Conservation (phyloP, 2,888 invertebrate genomes). For the Euplagia quadripunctaria region DNA sequence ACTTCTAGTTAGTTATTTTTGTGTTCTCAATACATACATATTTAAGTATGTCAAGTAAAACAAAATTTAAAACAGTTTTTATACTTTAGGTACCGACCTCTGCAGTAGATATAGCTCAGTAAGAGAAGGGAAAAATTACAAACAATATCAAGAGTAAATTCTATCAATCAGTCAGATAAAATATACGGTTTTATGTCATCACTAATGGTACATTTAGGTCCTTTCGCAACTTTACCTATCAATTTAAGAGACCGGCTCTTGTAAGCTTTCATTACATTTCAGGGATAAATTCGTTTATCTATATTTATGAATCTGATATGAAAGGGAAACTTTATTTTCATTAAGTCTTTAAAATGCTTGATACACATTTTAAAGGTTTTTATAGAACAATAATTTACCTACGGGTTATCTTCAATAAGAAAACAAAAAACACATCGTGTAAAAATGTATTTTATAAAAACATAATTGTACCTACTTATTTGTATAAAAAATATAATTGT, state of each 20-base stretch:
- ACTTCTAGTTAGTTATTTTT: slow-evolving; percentile 7
- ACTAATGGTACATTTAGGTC: not conserved
- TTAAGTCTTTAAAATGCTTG: not conserved
- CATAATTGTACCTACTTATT: too few species aligned
- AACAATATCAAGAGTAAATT: not conserved
- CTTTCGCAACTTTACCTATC: too few species aligned
- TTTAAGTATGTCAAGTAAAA: not conserved
- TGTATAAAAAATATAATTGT: not conserved
- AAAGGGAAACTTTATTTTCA: not conserved
- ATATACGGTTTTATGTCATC: not conserved
- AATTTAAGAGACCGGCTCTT: not conserved
- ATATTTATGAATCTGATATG: not conserved
- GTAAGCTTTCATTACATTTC: not conserved
- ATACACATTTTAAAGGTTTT: not conserved
- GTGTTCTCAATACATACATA: slow-evolving; percentile 9
- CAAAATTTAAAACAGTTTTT: not conserved
- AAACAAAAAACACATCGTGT: too few species aligned
- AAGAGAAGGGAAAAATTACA: not conserved
- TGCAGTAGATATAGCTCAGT: not conserved
- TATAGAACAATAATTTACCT: not conserved
- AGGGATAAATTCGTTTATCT: not conserved
- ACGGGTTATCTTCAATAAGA: too few species aligned
- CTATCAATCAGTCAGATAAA: not conserved
- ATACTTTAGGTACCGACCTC: not conserved
- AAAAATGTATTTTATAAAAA: too few species aligned